These are phyloP conservation scores for Ephestia elutella DNA, from an alignment of 1,140 invertebrate genomes.

Conservation along the genomic window DNA sequence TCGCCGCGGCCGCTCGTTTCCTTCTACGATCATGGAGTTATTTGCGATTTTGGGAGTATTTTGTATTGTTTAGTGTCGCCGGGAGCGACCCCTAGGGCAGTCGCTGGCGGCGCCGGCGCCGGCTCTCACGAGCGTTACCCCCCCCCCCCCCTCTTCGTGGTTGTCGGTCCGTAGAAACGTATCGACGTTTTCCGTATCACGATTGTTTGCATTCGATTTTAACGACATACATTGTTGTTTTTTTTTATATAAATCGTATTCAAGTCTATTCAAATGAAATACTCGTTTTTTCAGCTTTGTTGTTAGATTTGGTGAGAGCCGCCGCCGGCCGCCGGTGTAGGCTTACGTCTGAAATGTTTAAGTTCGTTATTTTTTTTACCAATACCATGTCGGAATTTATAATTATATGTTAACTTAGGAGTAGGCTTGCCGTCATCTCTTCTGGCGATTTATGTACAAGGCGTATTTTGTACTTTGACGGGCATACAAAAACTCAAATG, in stretches of 20 bases:
- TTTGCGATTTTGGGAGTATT: conserved; percentile 11
- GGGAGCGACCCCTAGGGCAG: neutral
- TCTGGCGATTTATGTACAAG: too few species aligned
- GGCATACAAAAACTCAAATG: too few species aligned
- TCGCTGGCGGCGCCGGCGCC: neutral
- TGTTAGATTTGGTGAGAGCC: neutral
- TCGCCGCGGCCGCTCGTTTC: neutral
- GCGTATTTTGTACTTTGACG: too few species aligned
- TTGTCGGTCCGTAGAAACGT: neutral
- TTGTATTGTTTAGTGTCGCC: conserved; percentile 2
- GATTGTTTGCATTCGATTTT: too few species aligned
- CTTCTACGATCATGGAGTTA: conserved; percentile 8
- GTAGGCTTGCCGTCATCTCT: neutral
- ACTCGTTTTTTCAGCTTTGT: too few species aligned
- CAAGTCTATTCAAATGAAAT: too few species aligned
- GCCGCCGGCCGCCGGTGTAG: neutral
- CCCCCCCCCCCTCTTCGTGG: neutral
- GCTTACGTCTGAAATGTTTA: neutral
- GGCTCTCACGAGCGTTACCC: neutral
- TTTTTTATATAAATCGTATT: too few species aligned
- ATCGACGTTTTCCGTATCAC: too few species aligned
- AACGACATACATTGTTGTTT: too few species aligned
- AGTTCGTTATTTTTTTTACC: conserved; percentile 4
- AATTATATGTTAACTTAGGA: neutral
- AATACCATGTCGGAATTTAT: neutral